Conservation (phyloP, 2,113 vertebrate genomes). For the Himantopus leucocephalus region DNA sequence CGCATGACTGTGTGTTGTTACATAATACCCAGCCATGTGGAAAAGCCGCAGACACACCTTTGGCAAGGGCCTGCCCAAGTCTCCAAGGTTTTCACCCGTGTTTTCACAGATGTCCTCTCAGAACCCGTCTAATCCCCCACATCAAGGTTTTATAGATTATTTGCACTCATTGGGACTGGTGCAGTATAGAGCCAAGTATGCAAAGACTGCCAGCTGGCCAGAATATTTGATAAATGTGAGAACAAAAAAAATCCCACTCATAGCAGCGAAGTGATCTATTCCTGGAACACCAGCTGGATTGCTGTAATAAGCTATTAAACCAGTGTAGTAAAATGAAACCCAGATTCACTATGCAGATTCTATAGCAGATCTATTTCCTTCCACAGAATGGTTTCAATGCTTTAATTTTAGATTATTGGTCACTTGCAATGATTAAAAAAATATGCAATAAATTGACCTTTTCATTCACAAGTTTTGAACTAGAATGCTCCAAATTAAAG, state of each 20-base stretch:
- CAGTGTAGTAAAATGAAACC: constrained; percentile 44
- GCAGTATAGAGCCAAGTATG: background rate
- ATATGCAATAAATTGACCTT: background rate
- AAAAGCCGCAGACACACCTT: constrained; percentile 20
- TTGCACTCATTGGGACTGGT: constrained; percentile 6
- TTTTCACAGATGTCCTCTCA: constrained; percentile 49
- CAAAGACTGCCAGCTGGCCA: constrained; percentile 47
- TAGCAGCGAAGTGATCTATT: constrained; percentile 45
- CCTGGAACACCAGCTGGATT: constrained; percentile 55
- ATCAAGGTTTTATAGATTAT: constrained; percentile 54
- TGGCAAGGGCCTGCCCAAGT: background rate
- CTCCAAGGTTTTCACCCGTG: constrained; percentile 21
- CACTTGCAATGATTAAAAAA: background rate
- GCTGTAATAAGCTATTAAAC: constrained; percentile 39
- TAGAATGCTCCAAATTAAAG: background rate
- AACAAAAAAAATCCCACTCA: constrained; percentile 25
- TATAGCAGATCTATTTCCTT: background rate
- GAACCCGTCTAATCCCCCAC: background rate
- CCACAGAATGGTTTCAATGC: background rate
- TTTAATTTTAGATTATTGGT: background rate
- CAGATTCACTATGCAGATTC: background rate
- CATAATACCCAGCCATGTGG: constrained; percentile 11
- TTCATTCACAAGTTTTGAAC: background rate
- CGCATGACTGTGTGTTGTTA: background rate
- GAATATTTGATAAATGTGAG: constrained; percentile 39